These are phyloP conservation scores for Tetramorium alpestre DNA, from an alignment of 1,140 invertebrate genomes.

Conservation along the genomic window DNA sequence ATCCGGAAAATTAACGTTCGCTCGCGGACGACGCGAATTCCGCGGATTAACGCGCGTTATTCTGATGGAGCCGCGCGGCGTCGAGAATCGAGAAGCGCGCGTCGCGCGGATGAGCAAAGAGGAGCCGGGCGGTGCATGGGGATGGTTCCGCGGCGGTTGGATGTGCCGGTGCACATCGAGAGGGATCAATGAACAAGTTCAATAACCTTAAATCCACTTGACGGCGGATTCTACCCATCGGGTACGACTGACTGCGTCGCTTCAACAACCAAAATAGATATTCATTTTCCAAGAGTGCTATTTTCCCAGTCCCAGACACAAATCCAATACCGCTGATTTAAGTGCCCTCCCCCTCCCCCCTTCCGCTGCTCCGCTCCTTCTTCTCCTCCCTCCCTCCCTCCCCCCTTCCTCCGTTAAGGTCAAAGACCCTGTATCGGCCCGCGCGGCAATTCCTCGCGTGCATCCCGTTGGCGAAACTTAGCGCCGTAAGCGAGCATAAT, in stretches of 20 bases:
- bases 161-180: conserved; percentile 60
- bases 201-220: conserved; percentile 85
- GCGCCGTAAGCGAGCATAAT: conserved; percentile 15
- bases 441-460: conserved; percentile 27
- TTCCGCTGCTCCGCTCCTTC: not conserved
- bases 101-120: not conserved
- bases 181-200: conserved; percentile 84
- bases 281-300: conserved; percentile 75
- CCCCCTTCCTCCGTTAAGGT: conserved; percentile 27
- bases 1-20: not conserved
- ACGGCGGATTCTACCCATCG: conserved; percentile 70
- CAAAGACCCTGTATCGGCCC: conserved; percentile 50
- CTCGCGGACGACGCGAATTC: not conserved
- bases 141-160: conserved; percentile 3
- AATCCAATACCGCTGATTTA: conserved; percentile 73
- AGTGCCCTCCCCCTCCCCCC: conserved; percentile 30
- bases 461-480: not conserved
- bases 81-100: not conserved
- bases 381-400: not conserved
- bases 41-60: conserved; percentile 10
- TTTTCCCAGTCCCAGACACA: conserved; percentile 72
- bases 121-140: not conserved
- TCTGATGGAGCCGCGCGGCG: not conserved
- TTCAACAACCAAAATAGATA: conserved; percentile 76
- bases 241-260: conserved; percentile 66